Evolutionary conservation across 2,888 invertebrate genomes (phyloP).

Genomic region (Hermaeophaga mercurialis): DNA sequence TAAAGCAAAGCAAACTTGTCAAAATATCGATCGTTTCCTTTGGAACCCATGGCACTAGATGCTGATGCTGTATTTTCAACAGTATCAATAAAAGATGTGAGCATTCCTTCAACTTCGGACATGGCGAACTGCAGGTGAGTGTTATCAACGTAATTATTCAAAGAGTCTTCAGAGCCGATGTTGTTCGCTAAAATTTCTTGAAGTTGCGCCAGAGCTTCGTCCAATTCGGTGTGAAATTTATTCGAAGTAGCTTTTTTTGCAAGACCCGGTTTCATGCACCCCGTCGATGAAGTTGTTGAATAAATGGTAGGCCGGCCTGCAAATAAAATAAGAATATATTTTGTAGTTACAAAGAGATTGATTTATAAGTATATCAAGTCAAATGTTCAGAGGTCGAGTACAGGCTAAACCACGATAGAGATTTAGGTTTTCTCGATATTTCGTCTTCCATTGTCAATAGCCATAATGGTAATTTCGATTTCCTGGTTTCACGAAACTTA

Average conservation of each 20-base stretch:
- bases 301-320: slow-evolving; percentile 24
- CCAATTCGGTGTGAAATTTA: slow-evolving; percentile 68
- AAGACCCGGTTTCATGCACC: slow-evolving; percentile 44
- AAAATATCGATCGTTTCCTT: no score
- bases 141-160: slow-evolving; percentile 65
- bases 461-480: no score
- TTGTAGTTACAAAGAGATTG: no score
- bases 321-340: no score
- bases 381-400: no score
- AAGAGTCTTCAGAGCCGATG: slow-evolving; percentile 65
- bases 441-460: no score
- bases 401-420: no score
- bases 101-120: slow-evolving; percentile 71
- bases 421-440: no score
- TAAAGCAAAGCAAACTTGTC: no score
- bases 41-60: no score
- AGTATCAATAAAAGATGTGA: slow-evolving; percentile 69
- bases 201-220: slow-evolving; percentile 70
- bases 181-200: slow-evolving; percentile 75
- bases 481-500: no score
- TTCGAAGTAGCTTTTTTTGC: slow-evolving; percentile 37
- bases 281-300: slow-evolving; percentile 4
- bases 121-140: slow-evolving; percentile 70
- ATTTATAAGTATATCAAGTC: no score
- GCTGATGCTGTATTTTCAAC: slow-evolving; percentile 69